Evolutionary conservation across 2,888 invertebrate genomes (phyloP).

Genomic region (Leptura quadrifasciata): DNA sequence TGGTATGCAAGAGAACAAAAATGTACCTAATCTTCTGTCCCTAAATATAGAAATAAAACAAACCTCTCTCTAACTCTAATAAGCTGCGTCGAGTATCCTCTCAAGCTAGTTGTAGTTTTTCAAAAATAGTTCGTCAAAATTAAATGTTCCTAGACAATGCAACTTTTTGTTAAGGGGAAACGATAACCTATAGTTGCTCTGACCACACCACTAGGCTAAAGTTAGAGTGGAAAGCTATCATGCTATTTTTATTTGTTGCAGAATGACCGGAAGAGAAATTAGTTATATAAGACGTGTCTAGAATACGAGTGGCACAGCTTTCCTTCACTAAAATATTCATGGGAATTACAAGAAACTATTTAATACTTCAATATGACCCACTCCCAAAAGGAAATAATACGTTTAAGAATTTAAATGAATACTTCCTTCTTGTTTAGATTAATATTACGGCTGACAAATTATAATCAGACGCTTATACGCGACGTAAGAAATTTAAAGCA

Average conservation of each 20-base stretch:
- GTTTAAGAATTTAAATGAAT: no score
- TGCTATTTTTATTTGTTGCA: neutral
- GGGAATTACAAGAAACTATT: neutral
- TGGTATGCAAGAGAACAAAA: no score
- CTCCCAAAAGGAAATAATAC: neutral
- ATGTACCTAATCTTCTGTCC: no score
- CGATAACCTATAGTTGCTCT: neutral
- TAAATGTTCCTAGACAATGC: neutral
- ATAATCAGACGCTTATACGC: no score
- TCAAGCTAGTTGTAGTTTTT: no score
- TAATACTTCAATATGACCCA: neutral
- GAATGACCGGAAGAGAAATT: conserved; percentile 33
- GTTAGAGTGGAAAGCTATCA: conserved; percentile 13
- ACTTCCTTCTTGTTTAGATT: no score
- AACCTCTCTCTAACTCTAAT: no score
- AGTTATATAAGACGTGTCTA: conserved; percentile 10
- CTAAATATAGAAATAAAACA: no score
- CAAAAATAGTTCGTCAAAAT: no score
- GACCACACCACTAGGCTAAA: neutral
- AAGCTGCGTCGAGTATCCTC: no score
- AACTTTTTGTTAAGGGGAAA: neutral
- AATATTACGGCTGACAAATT: no score
- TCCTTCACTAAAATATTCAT: conserved; percentile 15
- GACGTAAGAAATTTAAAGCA: no score
- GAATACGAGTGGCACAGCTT: conserved; percentile 26